Evolutionary conservation across 2,888 invertebrate species (phyloP), one percentile per base, ranked within the genome.

Genomic region (Gnatocerus cornutus): DNA sequence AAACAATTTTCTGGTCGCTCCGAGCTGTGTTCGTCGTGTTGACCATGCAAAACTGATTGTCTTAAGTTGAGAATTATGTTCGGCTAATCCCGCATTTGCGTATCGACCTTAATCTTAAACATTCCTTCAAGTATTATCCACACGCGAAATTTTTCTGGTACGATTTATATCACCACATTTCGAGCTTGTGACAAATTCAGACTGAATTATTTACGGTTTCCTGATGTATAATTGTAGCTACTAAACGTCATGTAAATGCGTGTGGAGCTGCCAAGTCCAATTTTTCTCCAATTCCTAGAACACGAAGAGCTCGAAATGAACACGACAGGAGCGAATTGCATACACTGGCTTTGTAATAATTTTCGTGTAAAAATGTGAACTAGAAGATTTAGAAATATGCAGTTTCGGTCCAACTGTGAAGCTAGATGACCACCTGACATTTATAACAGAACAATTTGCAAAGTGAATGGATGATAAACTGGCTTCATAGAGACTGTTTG

Each of bases 161-260:
- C 67, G 69, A 69, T 69, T 69, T 69, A 69, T 64, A 69, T 69
- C 64, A 27, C 9, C 50, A 45, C 59, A 71, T 74, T 74, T 72
- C 73, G 71, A 55, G 59, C 69, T 73, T 75, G 72, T 74, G 77
- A 78, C 77, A 76, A 77, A 78, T 77, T 75, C 75, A 67, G 69
- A 71, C 69, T 74, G 77, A 78, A 78, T 79, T 79, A 81, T 81
- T 81, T 81, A 81, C 80, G 73, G 75, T 78, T 80, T 80, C 80
- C 81, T 78, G 77, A 77, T 76, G 77, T 78, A 77, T 81, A 81
- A 81, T 81, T 81, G 79, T 76, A 76, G 76, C 77, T 75, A 76
- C 79, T 79, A 79, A 80, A 81, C 71, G 80, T 79, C 80, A 75
- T 76, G 80, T 80, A 77, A 80, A 74, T 78, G 79, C 79, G 78